Percentiles rank a stretch among this genome's conserved stretches.
These are phyloP conservation scores for Noctua fimbriata DNA, from an alignment of 2,888 invertebrate species.

Conservation along the genomic window DNA sequence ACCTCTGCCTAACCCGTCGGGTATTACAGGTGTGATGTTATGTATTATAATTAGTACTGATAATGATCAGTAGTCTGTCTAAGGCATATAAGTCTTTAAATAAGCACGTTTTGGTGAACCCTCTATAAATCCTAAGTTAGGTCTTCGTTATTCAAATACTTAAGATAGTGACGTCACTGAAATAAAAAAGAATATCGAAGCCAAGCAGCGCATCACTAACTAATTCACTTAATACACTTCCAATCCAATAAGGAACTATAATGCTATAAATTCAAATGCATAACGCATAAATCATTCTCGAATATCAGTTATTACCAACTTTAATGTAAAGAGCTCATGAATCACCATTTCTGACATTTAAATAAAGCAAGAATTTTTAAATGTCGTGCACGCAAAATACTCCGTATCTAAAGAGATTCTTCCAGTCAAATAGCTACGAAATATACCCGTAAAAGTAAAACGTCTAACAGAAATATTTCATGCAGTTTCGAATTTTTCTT, in stretches of 20 bases:
- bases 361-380: constrained; percentile 49
- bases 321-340: constrained; percentile 41
- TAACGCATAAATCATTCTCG: constrained; percentile 42
- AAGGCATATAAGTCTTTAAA: not conserved
- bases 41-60: not conserved
- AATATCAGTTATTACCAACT: constrained; percentile 39
- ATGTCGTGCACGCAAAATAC: constrained; percentile 19
- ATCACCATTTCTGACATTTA: constrained; percentile 49
- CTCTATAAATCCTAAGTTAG: not conserved
- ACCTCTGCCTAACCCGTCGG: not conserved
- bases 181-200: constrained; percentile 5
- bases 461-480: constrained; percentile 32
- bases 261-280: constrained; percentile 37
- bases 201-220: constrained; percentile 1
- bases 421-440: constrained; percentile 32
- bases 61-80: no score
- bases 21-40: not conserved
- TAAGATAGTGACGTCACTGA: not conserved
- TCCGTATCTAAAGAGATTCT: constrained; percentile 33
- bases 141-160: not conserved
- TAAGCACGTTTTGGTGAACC: not conserved
- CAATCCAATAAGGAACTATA: constrained; percentile 34
- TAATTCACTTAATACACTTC: constrained; percentile 23
- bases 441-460: constrained; percentile 22
- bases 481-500: constrained; percentile 26